Evolutionary conservation across 1,140 invertebrate genomes (phyloP), one percentile per base, ranked within the genome.

Genomic region (Centruroides vittatus): DNA sequence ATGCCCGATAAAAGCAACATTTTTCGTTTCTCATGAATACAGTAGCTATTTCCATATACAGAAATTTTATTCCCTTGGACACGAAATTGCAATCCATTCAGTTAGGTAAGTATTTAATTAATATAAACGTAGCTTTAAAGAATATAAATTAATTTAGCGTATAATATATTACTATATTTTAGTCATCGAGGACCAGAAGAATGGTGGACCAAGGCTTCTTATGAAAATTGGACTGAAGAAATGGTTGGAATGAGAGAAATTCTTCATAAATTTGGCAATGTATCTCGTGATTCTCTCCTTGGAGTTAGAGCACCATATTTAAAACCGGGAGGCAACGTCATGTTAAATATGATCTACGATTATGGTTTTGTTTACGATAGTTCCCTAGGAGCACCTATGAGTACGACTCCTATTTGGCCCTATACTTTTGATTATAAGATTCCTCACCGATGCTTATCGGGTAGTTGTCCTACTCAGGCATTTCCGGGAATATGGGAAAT

Each of bases 21-120:
- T 95, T 81, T 98, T 97, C 73, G 86, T 94, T 0, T 93, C 89
- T 0, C 92, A 97, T 79, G 93, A 94, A 71, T 96, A 93, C 74
- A 91, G 89, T 55, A 95, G 97, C 74, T 97, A 97, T 71, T 92
- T 90, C 9, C 87, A 89, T 5, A 84, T 95, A 3, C 89, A 81
- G 65, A 91, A 93, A 75, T 79, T 97, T 57, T 91, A 95, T 70
- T 79, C 89, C 59, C 83, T 84, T 66, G 93, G 93, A 47, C 90
- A 96, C 71, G 94, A 98, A 77, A 94, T 97, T 67, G 83, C 85
- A 0, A 85, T 93, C 1, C 94, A 95, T 76, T 96, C 92, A 4
- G 79, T 98, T 41, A 97, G 91, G 74, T 75, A 64, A 65, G 66
- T 55, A 46, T 41, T 41, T 41, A 6, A 41, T 41, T 41, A 41